A percentile compares a stretch with the other conserved stretches of the same genome.
Evolutionary conservation across 1,140 invertebrate species (phyloP).

Genomic region (Sarcophaga peregrina): DNA sequence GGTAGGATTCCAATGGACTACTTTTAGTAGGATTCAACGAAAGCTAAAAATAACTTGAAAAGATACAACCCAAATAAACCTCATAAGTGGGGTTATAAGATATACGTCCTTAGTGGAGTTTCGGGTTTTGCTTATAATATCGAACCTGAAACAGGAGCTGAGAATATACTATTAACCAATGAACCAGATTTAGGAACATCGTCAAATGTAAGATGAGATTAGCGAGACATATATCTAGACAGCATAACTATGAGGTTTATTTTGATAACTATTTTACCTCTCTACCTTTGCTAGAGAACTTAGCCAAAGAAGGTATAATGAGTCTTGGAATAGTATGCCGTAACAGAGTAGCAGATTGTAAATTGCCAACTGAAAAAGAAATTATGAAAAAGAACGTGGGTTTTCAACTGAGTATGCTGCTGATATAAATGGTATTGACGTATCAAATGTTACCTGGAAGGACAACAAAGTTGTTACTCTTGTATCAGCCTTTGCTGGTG

Average conservation of each 20-base stretch:
- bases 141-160: constrained; percentile 46
- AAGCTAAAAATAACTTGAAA: constrained; percentile 42
- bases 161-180: not conserved
- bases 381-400: constrained; percentile 21
- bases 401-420: constrained; percentile 44
- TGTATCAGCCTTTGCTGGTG: constrained; percentile 45
- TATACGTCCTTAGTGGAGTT: constrained; percentile 55
- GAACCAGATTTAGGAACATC: constrained; percentile 48
- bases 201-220: constrained; percentile 45
- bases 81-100: constrained; percentile 47
- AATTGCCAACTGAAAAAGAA: constrained; percentile 40
- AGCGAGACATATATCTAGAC: constrained; percentile 42
- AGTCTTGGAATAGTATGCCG: constrained; percentile 40
- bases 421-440: constrained; percentile 42
- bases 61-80: constrained; percentile 45
- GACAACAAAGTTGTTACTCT: constrained; percentile 46
- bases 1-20: too few relatives aligned
- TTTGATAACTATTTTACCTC: constrained; percentile 47
- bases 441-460: constrained; percentile 44
- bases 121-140: constrained; percentile 56
- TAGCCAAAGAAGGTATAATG: constrained; percentile 41
- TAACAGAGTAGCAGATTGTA: constrained; percentile 43
- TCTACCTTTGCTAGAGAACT: constrained; percentile 41
- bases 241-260: constrained; percentile 47
- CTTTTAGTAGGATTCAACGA: not conserved